These are phyloP conservation scores for Arremon aurantiirostris DNA, from an alignment of 2,797 vertebrate genomes.

Conservation along the genomic window DNA sequence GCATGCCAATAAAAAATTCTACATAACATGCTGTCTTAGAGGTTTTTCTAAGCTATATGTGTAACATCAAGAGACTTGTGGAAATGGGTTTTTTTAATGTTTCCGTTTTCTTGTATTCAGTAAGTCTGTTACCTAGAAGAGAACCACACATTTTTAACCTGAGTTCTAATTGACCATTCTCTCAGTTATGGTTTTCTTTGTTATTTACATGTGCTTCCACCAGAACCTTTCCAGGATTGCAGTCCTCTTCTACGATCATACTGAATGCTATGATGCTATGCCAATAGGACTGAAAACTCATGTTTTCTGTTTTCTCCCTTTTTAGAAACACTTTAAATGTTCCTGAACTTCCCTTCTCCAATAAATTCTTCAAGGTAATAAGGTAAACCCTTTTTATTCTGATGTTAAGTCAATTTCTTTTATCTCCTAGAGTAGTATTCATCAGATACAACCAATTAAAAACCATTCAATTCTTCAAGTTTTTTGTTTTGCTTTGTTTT, in stretches of 20 bases:
- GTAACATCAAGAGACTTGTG: rapidly evolving
- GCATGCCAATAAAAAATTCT: background rate
- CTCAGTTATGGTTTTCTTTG: background rate
- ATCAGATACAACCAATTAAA: background rate
- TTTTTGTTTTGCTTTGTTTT: background rate
- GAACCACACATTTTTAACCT: background rate
- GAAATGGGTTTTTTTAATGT: background rate
- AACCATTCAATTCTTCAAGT: background rate
- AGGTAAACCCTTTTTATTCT: background rate
- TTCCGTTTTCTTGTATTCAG: background rate
- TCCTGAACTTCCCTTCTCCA: background rate
- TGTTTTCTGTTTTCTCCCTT: background rate
- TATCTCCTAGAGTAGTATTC: background rate
- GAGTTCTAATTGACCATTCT: background rate
- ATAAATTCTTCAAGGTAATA: background rate
- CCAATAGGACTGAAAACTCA: background rate
- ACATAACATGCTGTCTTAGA: rapidly evolving
- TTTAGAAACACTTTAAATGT: background rate
- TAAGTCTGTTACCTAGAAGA: background rate
- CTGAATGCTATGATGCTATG: background rate
- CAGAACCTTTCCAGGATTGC: background rate
- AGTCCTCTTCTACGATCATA: background rate
- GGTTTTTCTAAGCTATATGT: rapidly evolving
- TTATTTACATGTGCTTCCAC: background rate
- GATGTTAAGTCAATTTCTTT: background rate